Evolutionary conservation across 2,113 vertebrate species (phyloP), one percentile per base, ranked within the genome.

Genomic region (Neolamprologus ventralis): DNA sequence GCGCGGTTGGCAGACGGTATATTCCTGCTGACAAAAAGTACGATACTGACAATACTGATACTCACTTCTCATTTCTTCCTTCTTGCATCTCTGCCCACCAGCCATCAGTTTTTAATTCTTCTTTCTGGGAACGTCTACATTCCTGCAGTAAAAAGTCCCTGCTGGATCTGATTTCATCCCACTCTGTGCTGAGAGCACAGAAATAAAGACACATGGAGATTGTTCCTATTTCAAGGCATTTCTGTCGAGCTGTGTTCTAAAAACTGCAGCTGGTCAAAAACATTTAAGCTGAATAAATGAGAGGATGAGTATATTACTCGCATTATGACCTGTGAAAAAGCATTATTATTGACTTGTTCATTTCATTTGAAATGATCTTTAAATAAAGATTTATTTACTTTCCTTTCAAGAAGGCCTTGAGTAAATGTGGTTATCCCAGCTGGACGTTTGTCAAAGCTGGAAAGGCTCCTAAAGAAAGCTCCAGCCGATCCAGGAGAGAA

Each of bases 191-290:
- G 83, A 88, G 85, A 90, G 84, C 80, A 42, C 79, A 49, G 63
- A 91, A 92, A 89, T 89, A 84, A 84, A 90, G 88, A 92, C 95
- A 95, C 89, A 94, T 91, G 90, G 90, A 94, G 80, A 58, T 88
- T 83, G 90, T 96, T 47, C 13, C 9, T 28, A 9, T 31, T 53
- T 49, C 28, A 14, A 53, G 31, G 7, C 86, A 81, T 81, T 82
- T 90, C 84, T 90, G 57, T 90, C 45, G 17, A 58, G 78, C 58
- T 84, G 47, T 28, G 80, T 78, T 88, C 35, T 19, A 1, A 45
- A 26, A 19, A 31, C 11, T 58, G 35, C 9, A 57, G 53, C 6
- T 26, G 51, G 17, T 40, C 13, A 5, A 16, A 31, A 75, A 17
- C 14, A 1, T 9, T 73, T 26, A 17, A 45, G 13, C 68, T 28